Conservation (phyloP, 1,140 invertebrate species). For the Elymnias hypermnestra region DNA sequence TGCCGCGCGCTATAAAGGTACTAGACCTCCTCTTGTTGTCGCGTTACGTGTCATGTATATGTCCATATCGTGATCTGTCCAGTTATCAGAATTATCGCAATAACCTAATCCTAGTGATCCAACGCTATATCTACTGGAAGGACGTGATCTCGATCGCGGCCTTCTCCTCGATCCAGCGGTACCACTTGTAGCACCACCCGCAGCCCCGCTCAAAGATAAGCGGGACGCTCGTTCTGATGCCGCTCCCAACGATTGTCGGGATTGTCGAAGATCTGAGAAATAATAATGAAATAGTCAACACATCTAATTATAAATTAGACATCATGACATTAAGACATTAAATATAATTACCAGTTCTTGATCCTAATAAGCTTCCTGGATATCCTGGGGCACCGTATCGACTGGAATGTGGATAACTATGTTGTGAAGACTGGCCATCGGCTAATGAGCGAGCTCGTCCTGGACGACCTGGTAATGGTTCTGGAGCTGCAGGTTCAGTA, state of each 20-base stretch:
- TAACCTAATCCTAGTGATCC: slow-evolving; percentile 88
- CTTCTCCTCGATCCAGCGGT: slow-evolving; percentile 82
- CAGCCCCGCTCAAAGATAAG: slow-evolving; percentile 79
- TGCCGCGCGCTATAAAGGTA: slow-evolving; percentile 83
- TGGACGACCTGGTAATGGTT: slow-evolving; percentile 78
- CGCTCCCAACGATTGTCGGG: slow-evolving; percentile 86
- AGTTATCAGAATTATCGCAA: slow-evolving; percentile 92
- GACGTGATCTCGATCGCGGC: slow-evolving; percentile 79
- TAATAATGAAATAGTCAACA: background rate
- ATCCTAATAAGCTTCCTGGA: slow-evolving; percentile 85
- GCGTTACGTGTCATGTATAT: slow-evolving; percentile 95
- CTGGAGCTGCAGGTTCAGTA: slow-evolving; percentile 80
- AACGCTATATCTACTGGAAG: slow-evolving; percentile 73
- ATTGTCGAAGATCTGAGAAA: slow-evolving; percentile 85
- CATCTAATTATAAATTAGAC: background rate
- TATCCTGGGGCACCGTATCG: slow-evolving; percentile 83
- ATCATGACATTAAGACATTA: background rate
- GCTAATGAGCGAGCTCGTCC: slow-evolving; percentile 82
- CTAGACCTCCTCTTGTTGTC: slow-evolving; percentile 88
- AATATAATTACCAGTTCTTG: slow-evolving; percentile 80
- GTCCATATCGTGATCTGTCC: slow-evolving; percentile 97
- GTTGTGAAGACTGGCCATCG: slow-evolving; percentile 87
- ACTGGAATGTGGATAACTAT: slow-evolving; percentile 89
- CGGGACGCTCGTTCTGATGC: slow-evolving; percentile 87
- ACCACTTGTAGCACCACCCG: slow-evolving; percentile 72